A percentile compares a stretch with the other conserved stretches of the same genome.
These are phyloP conservation scores for Sebastes diaconus DNA, from an alignment of 2,797 vertebrate genomes.

Conservation along the genomic window DNA sequence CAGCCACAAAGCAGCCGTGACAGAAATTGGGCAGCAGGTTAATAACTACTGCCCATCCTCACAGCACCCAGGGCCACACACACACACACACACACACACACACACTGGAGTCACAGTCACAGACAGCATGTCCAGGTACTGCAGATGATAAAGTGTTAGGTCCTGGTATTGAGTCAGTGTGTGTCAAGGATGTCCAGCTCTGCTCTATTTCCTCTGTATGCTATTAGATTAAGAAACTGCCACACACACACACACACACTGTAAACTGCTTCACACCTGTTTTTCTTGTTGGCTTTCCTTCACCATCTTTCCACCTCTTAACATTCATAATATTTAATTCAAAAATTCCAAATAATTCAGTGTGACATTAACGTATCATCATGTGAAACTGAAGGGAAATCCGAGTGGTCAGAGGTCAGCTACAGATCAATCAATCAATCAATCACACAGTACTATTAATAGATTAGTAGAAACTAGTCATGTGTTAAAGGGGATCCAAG, in stretches of 20 bases:
- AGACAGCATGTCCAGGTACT: slow-evolving; percentile 59
- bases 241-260: slow-evolving; percentile 1
- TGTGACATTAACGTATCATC: not conserved
- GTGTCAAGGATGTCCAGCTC: slow-evolving; percentile 73
- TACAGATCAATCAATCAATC: not conserved
- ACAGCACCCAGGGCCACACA: slow-evolving; percentile 51
- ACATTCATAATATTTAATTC: not conserved
- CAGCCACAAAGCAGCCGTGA: slow-evolving; percentile 73
- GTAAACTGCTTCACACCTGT: not conserved
- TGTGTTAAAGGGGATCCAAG: not conserved
- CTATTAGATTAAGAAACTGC: slow-evolving; percentile 58
- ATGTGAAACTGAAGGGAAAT: not conserved
- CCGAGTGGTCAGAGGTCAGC: not conserved
- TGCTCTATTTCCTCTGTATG: slow-evolving; percentile 65
- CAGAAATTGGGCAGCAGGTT: slow-evolving; percentile 77
- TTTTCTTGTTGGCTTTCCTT: slow-evolving; percentile 8
- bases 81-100: slow-evolving; percentile 17
- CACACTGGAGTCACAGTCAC: slow-evolving; percentile 19
- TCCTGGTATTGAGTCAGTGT: slow-evolving; percentile 68
- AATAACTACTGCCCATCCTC: slow-evolving; percentile 76
- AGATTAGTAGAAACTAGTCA: not conserved
- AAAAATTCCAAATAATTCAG: not conserved
- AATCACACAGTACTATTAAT: not conserved
- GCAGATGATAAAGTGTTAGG: slow-evolving; percentile 71
- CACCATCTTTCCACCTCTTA: not conserved